phyloP scores from a whole-genome alignment of 23 tunicate genomes.

The Styela clava region DNA sequence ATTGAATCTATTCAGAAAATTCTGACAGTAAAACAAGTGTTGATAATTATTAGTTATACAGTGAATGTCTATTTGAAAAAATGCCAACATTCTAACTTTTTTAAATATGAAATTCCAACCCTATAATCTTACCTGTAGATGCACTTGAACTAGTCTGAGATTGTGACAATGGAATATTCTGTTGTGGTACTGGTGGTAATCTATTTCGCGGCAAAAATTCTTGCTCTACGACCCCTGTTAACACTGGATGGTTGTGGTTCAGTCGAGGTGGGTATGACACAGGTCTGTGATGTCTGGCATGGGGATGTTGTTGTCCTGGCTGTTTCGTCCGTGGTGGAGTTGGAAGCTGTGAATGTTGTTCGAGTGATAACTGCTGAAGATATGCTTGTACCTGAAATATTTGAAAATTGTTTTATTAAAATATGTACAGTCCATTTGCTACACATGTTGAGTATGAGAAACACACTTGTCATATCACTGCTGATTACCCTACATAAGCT shows the following conservation, averaged over 20 bases:
- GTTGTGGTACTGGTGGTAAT: constrained; percentile 12
- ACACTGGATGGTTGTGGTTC: constrained; percentile 9
- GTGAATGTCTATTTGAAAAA: no score
- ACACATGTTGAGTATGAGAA: no score
- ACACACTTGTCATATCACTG: no score
- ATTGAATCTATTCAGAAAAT: no score
- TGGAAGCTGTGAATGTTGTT: constrained; percentile 19
- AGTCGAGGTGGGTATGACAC: constrained; percentile 24
- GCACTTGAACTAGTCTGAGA: constrained; percentile 21
- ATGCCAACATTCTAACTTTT: no score
- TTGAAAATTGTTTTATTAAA: not conserved
- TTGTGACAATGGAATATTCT: not conserved
- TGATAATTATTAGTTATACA: no score
- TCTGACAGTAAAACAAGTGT: no score
- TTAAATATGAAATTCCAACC: no score
- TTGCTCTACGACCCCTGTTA: constrained; percentile 26
- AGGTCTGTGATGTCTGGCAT: constrained; percentile 24
- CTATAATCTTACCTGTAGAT: constrained; percentile 30
- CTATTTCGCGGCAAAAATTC: not conserved
- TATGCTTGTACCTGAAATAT: constrained; percentile 80
- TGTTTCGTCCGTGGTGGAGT: constrained; percentile 18
- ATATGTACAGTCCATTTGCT: no score
- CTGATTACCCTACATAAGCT: no score
- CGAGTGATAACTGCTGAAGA: constrained; percentile 41
- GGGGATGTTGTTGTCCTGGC: constrained; percentile 19